phyloP scores from a whole-genome alignment of 2,113 vertebrate species.

The Antechinus stuartii region DNA sequence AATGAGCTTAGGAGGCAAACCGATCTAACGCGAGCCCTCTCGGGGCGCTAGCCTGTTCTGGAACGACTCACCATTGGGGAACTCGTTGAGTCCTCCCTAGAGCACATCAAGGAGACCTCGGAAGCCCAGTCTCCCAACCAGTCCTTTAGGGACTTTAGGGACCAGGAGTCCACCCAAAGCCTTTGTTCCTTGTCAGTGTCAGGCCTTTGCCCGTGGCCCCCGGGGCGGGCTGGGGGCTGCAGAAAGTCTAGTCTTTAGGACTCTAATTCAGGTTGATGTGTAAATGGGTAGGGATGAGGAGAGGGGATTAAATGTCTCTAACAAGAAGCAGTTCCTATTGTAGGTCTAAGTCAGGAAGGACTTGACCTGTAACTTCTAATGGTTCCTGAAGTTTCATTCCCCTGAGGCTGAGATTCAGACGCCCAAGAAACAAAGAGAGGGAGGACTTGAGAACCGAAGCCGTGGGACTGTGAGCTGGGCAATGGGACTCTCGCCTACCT shows the following conservation, averaged over 20 bases:
- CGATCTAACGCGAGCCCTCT: background rate
- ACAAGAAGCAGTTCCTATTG: slow-evolving; percentile 41
- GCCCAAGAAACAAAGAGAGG: background rate
- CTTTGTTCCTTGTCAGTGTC: background rate
- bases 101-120: background rate
- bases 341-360: background rate
- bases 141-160: background rate
- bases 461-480: background rate
- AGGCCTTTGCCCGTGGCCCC: background rate
- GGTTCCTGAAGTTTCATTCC: background rate
- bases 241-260: background rate
- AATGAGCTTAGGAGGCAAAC: background rate
- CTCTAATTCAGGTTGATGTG: slow-evolving; percentile 52
- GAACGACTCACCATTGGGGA: no score
- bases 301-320: slow-evolving; percentile 1
- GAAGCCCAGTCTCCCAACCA: background rate
- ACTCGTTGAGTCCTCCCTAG: background rate
- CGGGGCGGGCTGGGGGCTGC: background rate
- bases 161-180: background rate
- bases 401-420: background rate
- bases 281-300: background rate
- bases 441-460: background rate
- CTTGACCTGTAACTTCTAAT: background rate
- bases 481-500: background rate
- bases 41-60: background rate